phyloP scores from a whole-genome alignment of 1,140 invertebrate species.

The Bacillus rossius region DNA sequence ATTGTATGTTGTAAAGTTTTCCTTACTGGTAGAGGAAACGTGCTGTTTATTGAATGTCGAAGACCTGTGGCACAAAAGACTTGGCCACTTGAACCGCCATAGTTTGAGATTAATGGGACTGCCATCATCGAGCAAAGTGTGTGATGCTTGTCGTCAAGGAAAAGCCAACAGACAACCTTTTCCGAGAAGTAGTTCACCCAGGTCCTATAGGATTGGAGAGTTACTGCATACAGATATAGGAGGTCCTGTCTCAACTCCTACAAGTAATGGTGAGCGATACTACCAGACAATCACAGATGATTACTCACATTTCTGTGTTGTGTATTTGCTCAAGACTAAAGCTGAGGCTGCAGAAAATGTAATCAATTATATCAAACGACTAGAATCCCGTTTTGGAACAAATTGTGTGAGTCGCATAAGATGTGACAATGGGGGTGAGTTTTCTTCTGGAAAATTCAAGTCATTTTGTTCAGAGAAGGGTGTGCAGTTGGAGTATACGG shows the following conservation, averaged over 20 bases:
- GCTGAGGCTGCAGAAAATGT: slow-evolving; percentile 27
- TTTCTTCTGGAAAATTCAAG: slow-evolving; percentile 28
- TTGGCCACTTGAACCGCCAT: no score
- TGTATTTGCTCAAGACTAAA: slow-evolving; percentile 38
- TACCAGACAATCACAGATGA: slow-evolving; percentile 32
- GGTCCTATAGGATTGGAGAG: slow-evolving; percentile 19
- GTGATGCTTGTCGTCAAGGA: slow-evolving; percentile 28
- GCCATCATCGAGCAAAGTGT: slow-evolving; percentile 12
- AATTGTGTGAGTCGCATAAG: slow-evolving; percentile 23
- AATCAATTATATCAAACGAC: slow-evolving; percentile 28
- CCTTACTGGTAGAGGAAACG: no score
- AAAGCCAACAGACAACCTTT: slow-evolving; percentile 25
- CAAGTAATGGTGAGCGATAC: slow-evolving; percentile 28
- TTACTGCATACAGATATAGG: slow-evolving; percentile 30
- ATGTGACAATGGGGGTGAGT: slow-evolving; percentile 34
- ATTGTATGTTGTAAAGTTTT: no score
- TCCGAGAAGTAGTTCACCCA: slow-evolving; percentile 13
- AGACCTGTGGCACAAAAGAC: no score
- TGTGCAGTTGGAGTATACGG: slow-evolving; percentile 26
- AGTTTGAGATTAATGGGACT: no score
- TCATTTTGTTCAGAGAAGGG: slow-evolving; percentile 22
- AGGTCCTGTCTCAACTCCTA: slow-evolving; percentile 29
- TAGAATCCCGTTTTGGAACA: slow-evolving; percentile 27
- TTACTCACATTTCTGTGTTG: slow-evolving; percentile 19
- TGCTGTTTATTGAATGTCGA: no score